Base-by-base conservation (phyloP, 1,140 invertebrate species). In the Papilio aristodemus region DNA sequence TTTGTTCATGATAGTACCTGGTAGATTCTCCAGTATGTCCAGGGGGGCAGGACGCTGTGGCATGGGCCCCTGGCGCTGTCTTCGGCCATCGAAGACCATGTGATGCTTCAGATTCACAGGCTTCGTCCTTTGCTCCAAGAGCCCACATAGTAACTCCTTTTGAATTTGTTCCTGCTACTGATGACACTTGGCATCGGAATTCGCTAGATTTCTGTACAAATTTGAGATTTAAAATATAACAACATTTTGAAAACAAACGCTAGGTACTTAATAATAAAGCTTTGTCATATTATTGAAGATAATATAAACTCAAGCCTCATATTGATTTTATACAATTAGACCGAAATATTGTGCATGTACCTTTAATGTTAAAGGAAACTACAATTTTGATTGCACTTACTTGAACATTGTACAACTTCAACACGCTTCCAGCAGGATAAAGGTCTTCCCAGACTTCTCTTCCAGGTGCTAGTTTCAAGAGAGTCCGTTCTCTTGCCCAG, bases 381-480 rank as follows among this genome's bases (percentile, higher is more conserved):
- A 32, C 27, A 5, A 13, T 37, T 66, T 22, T 39, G 27, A 43
- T 38, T 32, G 10, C 22, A 38, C 58, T 82, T 88, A 95, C 95
- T 91, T 95, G 95, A 22, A 95, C 94, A 67, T 95, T 95, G 71
- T 94, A 94, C 8, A 97, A 93, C 79, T 96, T 95, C 0, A 97
- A 86, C 63, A 97, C 95, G 77, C 95, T 96, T 32, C 96, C 96
- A 38, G 94, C 93, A 4, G 95, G 95, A 84, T 95, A 95, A 1
- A 97, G 90, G 79, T 96, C 95, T 78, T 96, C 96, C 94, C 95
- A 96, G 64, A 95, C 95, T 75, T 96, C 95, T 1, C 92, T 92
- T 2, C 94, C 94, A 0, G 95, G 94, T 22, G 93, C 93, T 22
- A 96, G 92, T 32, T 94, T 94, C 5, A 97, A 92, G 1, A 97